Conservation (phyloP, 1,140 invertebrate species). For the Trachymyrmex cornetzi region DNA sequence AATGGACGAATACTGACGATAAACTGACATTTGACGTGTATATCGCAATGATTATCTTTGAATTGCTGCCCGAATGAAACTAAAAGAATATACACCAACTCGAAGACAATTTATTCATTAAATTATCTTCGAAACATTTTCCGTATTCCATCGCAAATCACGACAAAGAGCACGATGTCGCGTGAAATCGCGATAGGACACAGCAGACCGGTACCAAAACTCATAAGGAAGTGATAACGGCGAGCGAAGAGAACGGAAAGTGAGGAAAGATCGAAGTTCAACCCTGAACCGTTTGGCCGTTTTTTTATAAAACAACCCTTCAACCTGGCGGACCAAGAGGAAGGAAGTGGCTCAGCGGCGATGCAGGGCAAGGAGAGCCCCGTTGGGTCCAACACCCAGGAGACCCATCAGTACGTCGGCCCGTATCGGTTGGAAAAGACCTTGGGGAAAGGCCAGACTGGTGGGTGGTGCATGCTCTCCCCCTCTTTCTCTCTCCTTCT, state of each 20-base stretch:
- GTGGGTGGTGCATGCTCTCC: conserved; percentile 87
- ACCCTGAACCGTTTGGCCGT: conserved; percentile 10
- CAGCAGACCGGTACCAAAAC: background rate
- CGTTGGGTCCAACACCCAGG: conserved; percentile 87
- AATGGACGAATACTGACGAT: background rate
- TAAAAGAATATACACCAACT: background rate
- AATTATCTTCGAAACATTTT: background rate
- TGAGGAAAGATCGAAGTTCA: background rate
- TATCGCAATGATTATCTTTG: background rate
- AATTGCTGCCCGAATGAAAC: conserved; percentile 19
- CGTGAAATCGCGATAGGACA: conserved; percentile 23
- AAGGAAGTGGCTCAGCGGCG: conserved; percentile 70
- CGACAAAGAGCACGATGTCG: conserved; percentile 33
- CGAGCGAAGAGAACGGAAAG: conserved; percentile 18
- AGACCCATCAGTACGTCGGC: conserved; percentile 97
- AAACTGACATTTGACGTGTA: conserved; percentile 4
- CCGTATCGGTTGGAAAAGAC: conserved; percentile 99
- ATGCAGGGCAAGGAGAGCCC: conserved; percentile 85
- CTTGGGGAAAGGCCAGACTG: conserved; percentile 99
- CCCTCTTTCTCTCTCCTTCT: too few relatives aligned
- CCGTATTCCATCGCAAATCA: background rate
- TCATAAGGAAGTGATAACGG: conserved; percentile 42
- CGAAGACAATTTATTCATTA: background rate
- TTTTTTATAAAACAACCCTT: conserved; percentile 61
- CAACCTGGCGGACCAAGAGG: conserved; percentile 80